These are phyloP conservation scores for Fragum whitleyi DNA, from an alignment of 2,888 invertebrate genomes.

Conservation along the genomic window DNA sequence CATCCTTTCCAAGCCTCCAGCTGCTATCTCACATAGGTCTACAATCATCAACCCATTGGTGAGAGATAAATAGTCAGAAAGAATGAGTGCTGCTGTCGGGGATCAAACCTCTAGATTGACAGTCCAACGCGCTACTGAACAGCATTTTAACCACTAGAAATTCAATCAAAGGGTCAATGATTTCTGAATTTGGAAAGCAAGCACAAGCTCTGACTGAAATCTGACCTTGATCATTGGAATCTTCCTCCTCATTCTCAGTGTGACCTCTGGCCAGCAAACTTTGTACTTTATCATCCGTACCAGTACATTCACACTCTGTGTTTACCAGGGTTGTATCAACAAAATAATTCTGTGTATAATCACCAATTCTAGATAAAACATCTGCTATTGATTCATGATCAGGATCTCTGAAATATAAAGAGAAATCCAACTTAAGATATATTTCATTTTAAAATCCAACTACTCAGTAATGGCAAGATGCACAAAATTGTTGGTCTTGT, in stretches of 20 bases:
- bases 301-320: conserved; percentile 56
- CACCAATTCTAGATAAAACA: conserved; percentile 63
- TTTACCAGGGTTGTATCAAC: conserved; percentile 39
- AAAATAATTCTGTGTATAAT: conserved; percentile 53
- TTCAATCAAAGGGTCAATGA: too few relatives aligned
- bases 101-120: too few relatives aligned
- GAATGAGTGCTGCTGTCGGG: too few relatives aligned
- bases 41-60: too few relatives aligned
- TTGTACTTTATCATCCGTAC: conserved; percentile 33
- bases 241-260: conserved; percentile 37
- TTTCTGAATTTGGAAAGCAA: too few relatives aligned
- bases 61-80: too few relatives aligned
- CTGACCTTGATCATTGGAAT: background rate
- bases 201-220: too few relatives aligned
- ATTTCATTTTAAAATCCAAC: background rate
- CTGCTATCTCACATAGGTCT: too few relatives aligned
- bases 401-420: conserved; percentile 58
- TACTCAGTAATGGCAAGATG: background rate
- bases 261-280: conserved; percentile 41
- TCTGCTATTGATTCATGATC: conserved; percentile 68
- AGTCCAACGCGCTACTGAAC: too few relatives aligned
- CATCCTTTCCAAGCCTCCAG: too few relatives aligned
- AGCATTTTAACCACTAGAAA: too few relatives aligned
- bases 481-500: background rate
- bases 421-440: background rate